These are phyloP conservation scores for Patella ulyssiponensis DNA, from an alignment of 2,888 invertebrate genomes.

Conservation along the genomic window DNA sequence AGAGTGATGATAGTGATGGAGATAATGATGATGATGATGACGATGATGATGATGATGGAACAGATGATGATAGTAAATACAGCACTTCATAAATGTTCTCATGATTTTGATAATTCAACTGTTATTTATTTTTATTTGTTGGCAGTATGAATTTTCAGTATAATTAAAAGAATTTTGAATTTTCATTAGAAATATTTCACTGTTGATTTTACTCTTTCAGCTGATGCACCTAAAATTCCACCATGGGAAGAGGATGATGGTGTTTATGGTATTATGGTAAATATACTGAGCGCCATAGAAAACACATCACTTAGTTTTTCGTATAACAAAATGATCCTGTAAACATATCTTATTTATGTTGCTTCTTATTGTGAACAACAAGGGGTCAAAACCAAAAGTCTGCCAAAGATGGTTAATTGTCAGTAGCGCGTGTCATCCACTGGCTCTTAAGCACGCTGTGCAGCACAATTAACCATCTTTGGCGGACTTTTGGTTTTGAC, in stretches of 20 bases:
- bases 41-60: slow-evolving; percentile 52
- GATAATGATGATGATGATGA: slow-evolving; percentile 63
- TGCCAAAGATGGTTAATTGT: too few species aligned
- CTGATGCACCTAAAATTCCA: slow-evolving; percentile 63
- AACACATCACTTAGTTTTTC: too few species aligned
- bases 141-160: neutral
- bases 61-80: slow-evolving; percentile 31
- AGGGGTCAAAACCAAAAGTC: too few species aligned
- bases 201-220: slow-evolving; percentile 39
- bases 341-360: too few species aligned
- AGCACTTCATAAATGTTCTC: neutral
- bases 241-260: slow-evolving; percentile 73
- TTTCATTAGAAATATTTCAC: neutral
- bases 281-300: too few species aligned
- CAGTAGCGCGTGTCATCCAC: too few species aligned
- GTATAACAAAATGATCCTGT: too few species aligned
- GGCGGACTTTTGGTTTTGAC: too few species aligned
- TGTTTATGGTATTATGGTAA: slow-evolving; percentile 71
- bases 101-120: neutral
- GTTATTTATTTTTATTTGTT: slow-evolving; percentile 6
- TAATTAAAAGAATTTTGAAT: neutral
- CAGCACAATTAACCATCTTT: too few species aligned
- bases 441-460: too few species aligned
- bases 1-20: slow-evolving; percentile 62
- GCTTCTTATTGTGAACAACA: too few species aligned